These are phyloP conservation scores for Autographa pulchrina DNA, from an alignment of 2,888 invertebrate species.

Conservation along the genomic window DNA sequence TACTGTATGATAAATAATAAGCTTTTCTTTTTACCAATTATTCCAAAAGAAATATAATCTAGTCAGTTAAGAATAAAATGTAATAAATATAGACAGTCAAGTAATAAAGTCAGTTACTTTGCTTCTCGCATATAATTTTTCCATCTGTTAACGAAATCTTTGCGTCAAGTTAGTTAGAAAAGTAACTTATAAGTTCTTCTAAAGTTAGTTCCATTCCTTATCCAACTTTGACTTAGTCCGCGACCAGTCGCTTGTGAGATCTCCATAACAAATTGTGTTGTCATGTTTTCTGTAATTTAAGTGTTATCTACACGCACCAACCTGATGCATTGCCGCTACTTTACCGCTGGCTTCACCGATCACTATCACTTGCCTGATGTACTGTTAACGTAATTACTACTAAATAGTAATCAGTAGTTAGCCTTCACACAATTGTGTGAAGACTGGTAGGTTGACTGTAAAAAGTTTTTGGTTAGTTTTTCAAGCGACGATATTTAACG, in stretches of 20 bases:
- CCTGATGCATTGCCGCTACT: constrained; percentile 21
- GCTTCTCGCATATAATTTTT: too few species aligned
- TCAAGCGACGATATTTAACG: too few species aligned
- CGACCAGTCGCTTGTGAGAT: constrained; percentile 47
- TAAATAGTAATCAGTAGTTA: neutral
- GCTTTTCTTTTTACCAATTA: too few species aligned
- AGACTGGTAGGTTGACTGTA: neutral
- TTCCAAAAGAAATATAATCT: too few species aligned
- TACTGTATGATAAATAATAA: too few species aligned
- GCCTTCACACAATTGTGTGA: constrained; percentile 2
- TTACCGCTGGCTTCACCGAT: constrained; percentile 32
- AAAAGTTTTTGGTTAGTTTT: too few species aligned
- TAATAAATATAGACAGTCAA: too few species aligned
- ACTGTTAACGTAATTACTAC: neutral
- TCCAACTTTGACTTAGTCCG: constrained; percentile 33
- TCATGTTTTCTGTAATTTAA: constrained; percentile 82
- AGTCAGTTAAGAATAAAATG: too few species aligned
- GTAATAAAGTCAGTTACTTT: too few species aligned
- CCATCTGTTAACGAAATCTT: too few species aligned
- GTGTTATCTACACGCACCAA: constrained; percentile 66
- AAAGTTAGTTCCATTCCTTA: constrained; percentile 16
- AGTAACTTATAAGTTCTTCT: too few species aligned
- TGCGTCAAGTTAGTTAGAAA: too few species aligned
- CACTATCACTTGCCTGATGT: constrained; percentile 24
- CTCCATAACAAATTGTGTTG: constrained; percentile 80